Evolutionary conservation across 1,140 invertebrate genomes (phyloP), one percentile per base, ranked within the genome.

Genomic region (Hycleus cichorii): DNA sequence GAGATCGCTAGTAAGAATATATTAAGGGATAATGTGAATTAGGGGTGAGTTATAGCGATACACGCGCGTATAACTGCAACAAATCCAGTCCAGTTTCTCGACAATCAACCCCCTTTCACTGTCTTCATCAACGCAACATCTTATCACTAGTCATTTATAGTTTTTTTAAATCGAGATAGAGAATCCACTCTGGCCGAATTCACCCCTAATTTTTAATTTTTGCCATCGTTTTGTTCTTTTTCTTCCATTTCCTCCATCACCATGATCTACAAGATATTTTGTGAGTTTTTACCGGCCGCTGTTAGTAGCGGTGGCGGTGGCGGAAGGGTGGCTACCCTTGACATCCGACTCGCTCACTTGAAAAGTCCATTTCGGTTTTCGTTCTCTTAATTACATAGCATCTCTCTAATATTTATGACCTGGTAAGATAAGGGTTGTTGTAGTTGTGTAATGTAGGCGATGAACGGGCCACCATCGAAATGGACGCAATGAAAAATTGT

Each of bases 81-180:
- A 4, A 4, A 5, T 32, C 7, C n/a, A n/a, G 32, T 32, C 32
- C 32, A 32, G 32, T 18, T 52, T 52, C 27, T 52, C 26, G 26
- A 42, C 45, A 10, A 11, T 25, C n/a, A 18, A 18, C 18, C 18
- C 53, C 7, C 0, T 2, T 32, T 32, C 7, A 7, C 32, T 44
- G 55, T 63, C 61, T 63, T 63, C 18, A 18, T 18, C 18, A 63
- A 59, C 58, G 54, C 52, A 32, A 32, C 32, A 59, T 59, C 58
- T 60, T 52, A 56, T 56, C 52, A 53, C 59, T 57, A 63, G 59
- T 63, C 59, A 63, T 63, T 63, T 63, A 63, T 63, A 63, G 61
- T 63, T 63, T 50, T 59, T 63, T 63, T 59, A 63, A n/a, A 63
- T 52, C 53, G 58, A 47, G 54, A 7, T 32, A 3, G 32, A 1